These are phyloP conservation scores for Nothoprocta pentlandii DNA, from an alignment of 2,113 vertebrate species.

Conservation along the genomic window DNA sequence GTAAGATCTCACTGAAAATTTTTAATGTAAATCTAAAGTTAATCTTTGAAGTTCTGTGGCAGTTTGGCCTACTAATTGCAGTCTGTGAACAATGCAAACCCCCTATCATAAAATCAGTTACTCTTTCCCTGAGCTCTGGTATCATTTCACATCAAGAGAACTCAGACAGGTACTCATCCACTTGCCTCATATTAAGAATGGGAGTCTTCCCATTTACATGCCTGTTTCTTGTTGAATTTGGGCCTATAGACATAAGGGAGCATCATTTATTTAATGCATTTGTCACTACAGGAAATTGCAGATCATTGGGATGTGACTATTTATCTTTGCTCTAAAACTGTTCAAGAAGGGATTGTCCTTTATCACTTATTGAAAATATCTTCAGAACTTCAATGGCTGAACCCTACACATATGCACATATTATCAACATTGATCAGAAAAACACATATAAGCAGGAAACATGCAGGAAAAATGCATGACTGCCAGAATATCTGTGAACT, in stretches of 20 bases:
- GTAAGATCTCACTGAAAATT: background rate
- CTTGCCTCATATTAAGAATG: slow-evolving; percentile 1
- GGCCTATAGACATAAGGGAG: slow-evolving; percentile 23
- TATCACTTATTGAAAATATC: background rate
- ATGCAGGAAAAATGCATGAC: background rate
- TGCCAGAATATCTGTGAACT: background rate
- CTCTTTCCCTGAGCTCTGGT: background rate
- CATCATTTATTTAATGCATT: slow-evolving; percentile 15
- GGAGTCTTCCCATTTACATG: slow-evolving; percentile 11
- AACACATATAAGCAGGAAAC: slow-evolving; percentile 4
- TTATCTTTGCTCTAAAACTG: background rate
- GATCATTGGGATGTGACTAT: background rate
- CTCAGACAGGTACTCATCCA: background rate
- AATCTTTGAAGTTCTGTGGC: background rate
- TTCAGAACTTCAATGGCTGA: background rate
- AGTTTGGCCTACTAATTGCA: background rate
- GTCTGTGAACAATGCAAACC: background rate
- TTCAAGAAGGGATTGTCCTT: slow-evolving; percentile 20
- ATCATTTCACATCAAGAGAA: slow-evolving; percentile 1
- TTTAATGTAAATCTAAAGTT: background rate
- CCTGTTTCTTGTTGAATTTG: slow-evolving; percentile 20
- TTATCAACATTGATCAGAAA: slow-evolving; percentile 3
- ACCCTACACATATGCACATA: background rate
- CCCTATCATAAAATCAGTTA: background rate
- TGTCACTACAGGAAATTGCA: slow-evolving; percentile 7